These are phyloP conservation scores for Dolichopus griseipennis DNA, from an alignment of 2,888 invertebrate species.

Conservation along the genomic window DNA sequence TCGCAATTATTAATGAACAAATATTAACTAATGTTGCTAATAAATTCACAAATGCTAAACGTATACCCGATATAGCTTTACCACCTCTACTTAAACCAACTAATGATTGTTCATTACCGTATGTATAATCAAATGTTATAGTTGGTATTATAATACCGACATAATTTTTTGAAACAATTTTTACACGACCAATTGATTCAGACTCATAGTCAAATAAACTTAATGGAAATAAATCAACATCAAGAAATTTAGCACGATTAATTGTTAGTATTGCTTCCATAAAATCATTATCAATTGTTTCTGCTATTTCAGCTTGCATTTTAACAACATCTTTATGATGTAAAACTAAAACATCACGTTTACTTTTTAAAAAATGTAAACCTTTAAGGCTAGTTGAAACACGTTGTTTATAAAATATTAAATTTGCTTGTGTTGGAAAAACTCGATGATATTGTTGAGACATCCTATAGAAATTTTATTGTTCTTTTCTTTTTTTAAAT, in stretches of 20 bases:
- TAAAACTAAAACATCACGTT: no score
- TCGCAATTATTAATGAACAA: conserved; percentile 29
- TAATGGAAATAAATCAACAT: conserved; percentile 30
- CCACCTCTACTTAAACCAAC: conserved; percentile 33
- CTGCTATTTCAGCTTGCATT: no score
- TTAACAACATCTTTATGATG: no score
- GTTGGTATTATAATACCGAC: conserved; percentile 29
- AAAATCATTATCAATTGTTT: no score
- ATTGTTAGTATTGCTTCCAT: conserved; percentile 15
- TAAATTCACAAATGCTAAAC: conserved; percentile 25
- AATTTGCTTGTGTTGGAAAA: no score
- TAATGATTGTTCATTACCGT: conserved; percentile 22
- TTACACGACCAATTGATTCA: conserved; percentile 24
- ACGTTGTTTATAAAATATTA: no score
- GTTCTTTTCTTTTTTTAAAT: no score
- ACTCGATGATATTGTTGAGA: no score
- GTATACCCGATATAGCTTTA: conserved; percentile 28
- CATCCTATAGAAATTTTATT: no score
- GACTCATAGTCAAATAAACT: conserved; percentile 21
- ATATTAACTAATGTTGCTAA: conserved; percentile 23
- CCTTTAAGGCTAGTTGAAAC: no score
- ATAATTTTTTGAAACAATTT: conserved; percentile 24
- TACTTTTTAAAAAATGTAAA: no score
- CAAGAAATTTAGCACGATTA: conserved; percentile 32
- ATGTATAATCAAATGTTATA: conserved; percentile 24